phyloP scores from a whole-genome alignment of 2,888 invertebrate genomes.

The Barypeithes pellucidus region DNA sequence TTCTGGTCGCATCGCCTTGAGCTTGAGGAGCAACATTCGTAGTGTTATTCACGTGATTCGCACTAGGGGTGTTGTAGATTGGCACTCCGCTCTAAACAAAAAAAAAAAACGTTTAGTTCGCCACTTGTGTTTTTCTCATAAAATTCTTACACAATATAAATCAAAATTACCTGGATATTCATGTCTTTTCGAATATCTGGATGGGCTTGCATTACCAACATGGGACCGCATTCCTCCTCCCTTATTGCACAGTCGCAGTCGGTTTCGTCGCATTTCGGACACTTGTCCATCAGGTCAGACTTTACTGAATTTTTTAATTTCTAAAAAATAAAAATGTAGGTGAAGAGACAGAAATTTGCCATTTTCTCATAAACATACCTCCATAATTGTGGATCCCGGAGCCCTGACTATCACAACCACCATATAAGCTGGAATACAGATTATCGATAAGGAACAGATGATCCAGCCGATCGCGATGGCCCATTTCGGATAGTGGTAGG shows the following conservation, averaged over 20 bases:
- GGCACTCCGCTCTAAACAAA: conserved; percentile 41
- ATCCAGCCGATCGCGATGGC: conserved; percentile 90
- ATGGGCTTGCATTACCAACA: conserved; percentile 62
- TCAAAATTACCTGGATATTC: conserved; percentile 46
- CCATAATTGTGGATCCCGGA: conserved; percentile 80
- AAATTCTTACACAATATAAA: too few species aligned
- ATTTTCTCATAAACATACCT: conserved; percentile 74
- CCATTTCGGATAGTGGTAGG: conserved; percentile 87
- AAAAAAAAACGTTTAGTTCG: too few species aligned
- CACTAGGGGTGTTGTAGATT: conserved; percentile 29
- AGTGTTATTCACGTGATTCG: conserved; percentile 13
- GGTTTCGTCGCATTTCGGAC: conserved; percentile 81
- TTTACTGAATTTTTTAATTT: conserved; percentile 84
- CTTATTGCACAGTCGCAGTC: conserved; percentile 80
- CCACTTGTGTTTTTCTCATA: too few species aligned
- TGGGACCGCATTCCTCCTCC: conserved; percentile 63
- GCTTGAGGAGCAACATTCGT: conserved; percentile 9
- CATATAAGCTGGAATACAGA: conserved; percentile 90
- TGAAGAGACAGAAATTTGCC: neutral
- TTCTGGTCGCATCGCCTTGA: conserved; percentile 22
- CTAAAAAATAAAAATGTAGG: conserved; percentile 70
- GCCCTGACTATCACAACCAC: conserved; percentile 81
- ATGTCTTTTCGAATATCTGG: conserved; percentile 53
- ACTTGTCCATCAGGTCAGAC: conserved; percentile 82
- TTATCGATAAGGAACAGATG: conserved; percentile 85